These are phyloP conservation scores for Aphelenchoides avenae DNA, from an alignment of 1,140 invertebrate species.

Conservation along the genomic window DNA sequence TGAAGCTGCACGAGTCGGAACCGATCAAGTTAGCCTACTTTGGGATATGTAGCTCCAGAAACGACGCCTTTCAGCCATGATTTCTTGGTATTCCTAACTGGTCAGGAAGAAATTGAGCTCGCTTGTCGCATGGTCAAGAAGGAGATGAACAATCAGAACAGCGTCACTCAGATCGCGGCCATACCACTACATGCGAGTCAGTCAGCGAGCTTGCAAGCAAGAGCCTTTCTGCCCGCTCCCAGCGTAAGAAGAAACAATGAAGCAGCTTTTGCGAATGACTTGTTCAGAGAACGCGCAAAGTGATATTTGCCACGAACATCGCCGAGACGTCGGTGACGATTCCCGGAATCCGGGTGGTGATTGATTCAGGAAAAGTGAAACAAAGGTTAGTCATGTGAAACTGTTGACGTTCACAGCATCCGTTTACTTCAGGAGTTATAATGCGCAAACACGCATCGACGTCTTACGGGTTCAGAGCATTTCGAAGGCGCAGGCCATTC, in stretches of 20 bases:
- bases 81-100: too few species aligned
- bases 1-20: conserved; percentile 80
- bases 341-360: conserved; percentile 81
- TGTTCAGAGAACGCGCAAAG: neutral
- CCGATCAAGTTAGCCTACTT: conserved; percentile 35
- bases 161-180: neutral
- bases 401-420: conserved; percentile 15
- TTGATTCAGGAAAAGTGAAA: conserved; percentile 91
- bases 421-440: conserved; percentile 8
- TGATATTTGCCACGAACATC: conserved; percentile 97
- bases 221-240: neutral
- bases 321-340: conserved; percentile 95
- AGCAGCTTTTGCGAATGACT: neutral
- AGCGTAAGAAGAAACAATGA: neutral
- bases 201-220: neutral
- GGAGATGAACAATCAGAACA: neutral
- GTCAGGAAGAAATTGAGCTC: too few species aligned
- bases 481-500: conserved; percentile 58
- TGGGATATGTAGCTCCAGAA: neutral
- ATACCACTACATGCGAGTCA: neutral
- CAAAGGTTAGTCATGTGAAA: conserved; percentile 59
- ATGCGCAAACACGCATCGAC: conserved; percentile 40
- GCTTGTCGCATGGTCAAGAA: too few species aligned
- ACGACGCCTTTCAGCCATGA: too few species aligned
- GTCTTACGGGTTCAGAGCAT: conserved; percentile 46